phyloP scores from a whole-genome alignment of 2,113 vertebrate genomes.

The Scortum barcoo region DNA sequence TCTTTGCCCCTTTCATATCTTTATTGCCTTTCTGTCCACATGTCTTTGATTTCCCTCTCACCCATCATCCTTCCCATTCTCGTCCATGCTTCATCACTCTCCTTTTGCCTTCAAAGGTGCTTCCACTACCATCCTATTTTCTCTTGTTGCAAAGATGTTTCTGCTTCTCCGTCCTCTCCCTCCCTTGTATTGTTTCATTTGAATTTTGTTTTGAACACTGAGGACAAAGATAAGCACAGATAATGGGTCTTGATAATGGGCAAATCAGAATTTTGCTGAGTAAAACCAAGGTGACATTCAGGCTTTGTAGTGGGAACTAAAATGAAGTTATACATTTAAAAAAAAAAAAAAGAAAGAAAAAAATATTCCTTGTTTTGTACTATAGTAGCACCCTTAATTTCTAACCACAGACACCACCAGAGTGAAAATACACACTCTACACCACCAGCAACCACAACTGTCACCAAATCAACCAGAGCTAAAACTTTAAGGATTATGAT shows the following conservation, averaged over 20 bases:
- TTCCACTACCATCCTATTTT: not conserved
- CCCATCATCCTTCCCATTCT: not conserved
- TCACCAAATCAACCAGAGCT: not conserved
- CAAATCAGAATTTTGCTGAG: slow-evolving; percentile 10
- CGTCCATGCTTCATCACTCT: not conserved
- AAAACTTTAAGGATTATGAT: not conserved
- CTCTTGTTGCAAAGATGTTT: slow-evolving; percentile 1
- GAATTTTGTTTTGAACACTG: not conserved
- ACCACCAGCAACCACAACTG: not conserved
- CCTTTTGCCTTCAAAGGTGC: slow-evolving; percentile 4
- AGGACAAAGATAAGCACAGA: slow-evolving; percentile 24
- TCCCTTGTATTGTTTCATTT: slow-evolving; percentile 20
- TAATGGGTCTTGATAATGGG: slow-evolving; percentile 12
- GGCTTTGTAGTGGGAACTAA: not conserved
- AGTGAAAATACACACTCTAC: not conserved
- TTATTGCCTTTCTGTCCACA: not conserved
- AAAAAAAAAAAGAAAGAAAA: not conserved
- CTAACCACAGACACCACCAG: too few relatives aligned
- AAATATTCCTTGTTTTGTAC: not conserved
- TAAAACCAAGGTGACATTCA: slow-evolving; percentile 13
- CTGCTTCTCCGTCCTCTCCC: not conserved
- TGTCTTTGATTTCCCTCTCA: slow-evolving; percentile 15
- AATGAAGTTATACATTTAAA: not conserved
- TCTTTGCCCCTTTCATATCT: not conserved
- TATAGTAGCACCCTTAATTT: not conserved